These are phyloP conservation scores for Gymnarchus niloticus DNA, from an alignment of 2,113 vertebrate species.

Conservation along the genomic window DNA sequence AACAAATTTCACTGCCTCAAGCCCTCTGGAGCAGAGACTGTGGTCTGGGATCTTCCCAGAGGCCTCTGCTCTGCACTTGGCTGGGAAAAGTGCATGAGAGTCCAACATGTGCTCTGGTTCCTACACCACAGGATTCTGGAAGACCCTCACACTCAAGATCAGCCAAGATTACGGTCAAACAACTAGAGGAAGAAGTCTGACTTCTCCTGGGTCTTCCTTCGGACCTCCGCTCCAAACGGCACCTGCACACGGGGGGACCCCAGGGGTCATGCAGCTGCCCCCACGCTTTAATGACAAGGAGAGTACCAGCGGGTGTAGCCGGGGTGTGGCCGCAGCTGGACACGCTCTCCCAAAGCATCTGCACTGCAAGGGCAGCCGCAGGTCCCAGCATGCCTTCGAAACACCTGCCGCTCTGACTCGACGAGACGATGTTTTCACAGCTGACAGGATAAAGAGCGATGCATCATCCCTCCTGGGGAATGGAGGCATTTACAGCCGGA, in stretches of 20 bases:
- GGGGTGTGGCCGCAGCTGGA: too few relatives aligned
- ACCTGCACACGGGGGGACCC: neutral
- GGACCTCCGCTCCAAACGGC: too few relatives aligned
- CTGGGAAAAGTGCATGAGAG: neutral
- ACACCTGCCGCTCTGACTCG: neutral
- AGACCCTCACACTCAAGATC: neutral
- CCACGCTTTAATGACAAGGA: neutral
- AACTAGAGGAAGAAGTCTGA: neutral
- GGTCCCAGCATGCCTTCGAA: neutral
- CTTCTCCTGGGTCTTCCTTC: neutral
- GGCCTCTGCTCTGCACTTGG: neutral
- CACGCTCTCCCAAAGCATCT: too few relatives aligned
- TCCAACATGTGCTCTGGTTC: neutral
- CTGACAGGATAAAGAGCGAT: neutral
- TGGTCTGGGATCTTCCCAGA: neutral
- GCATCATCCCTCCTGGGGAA: neutral
- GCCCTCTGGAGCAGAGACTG: too few relatives aligned
- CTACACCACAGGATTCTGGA: too few relatives aligned
- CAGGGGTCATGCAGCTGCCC: neutral
- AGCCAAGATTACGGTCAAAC: neutral
- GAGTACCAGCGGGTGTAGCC: neutral
- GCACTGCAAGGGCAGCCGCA: neutral
- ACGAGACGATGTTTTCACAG: conserved; percentile 18
- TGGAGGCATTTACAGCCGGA: neutral
- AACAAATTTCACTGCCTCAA: neutral